Conservation (phyloP, 2,113 vertebrate species). For the Stomatorhinus ivindoensis region DNA sequence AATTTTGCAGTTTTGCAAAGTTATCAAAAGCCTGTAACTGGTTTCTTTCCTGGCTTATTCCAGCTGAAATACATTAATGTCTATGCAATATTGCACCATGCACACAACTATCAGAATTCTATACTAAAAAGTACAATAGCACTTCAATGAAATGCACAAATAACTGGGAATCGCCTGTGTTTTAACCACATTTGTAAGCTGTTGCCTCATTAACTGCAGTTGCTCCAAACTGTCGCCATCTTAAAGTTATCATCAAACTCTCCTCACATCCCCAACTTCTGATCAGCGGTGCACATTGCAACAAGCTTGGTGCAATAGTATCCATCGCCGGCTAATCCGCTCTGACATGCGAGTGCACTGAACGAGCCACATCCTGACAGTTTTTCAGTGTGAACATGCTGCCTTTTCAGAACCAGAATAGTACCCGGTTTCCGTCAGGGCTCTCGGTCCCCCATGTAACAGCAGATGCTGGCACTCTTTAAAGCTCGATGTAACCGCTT, state of each 20-base stretch:
- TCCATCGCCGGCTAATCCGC: background rate
- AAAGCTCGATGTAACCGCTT: background rate
- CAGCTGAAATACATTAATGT: background rate
- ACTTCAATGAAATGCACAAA: background rate
- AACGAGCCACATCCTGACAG: background rate
- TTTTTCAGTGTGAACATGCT: background rate
- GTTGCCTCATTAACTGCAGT: background rate
- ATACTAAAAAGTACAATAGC: background rate
- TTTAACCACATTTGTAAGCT: background rate
- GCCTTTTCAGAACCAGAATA: background rate
- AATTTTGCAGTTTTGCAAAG: background rate
- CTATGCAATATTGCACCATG: background rate
- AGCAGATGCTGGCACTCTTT: background rate
- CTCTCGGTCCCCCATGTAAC: background rate
- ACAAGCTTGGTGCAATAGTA: background rate
- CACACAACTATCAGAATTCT: background rate
- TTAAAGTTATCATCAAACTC: background rate
- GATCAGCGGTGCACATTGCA: constrained; percentile 2
- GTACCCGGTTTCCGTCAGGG: background rate
- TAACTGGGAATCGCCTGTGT: background rate
- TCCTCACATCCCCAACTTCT: background rate
- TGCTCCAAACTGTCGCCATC: background rate
- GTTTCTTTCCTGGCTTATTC: background rate
- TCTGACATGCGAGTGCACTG: background rate
- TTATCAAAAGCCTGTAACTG: background rate